These are phyloP conservation scores for Siderastrea radians DNA, from an alignment of 92 coral and sea anemone genomes.

Conservation along the genomic window DNA sequence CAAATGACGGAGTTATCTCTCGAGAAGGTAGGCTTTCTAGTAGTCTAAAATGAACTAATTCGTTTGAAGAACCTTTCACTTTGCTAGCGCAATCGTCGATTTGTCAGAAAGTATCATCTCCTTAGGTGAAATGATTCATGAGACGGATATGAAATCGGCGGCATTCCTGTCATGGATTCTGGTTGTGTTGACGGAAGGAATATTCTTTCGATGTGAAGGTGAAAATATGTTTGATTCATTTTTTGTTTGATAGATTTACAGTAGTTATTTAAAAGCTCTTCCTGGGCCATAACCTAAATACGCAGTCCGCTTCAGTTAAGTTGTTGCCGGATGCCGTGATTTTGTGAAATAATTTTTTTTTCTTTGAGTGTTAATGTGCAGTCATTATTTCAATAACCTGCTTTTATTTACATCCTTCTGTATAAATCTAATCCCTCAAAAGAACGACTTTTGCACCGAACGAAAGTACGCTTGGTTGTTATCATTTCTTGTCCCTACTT, in stretches of 20 bases:
- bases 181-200: constrained; percentile 17
- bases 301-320: background rate
- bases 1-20: constrained; percentile 4
- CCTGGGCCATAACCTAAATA: no score
- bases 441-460: background rate
- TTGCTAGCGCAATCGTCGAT: background rate
- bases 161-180: constrained; percentile 1
- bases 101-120: background rate
- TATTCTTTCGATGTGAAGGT: constrained; percentile 28
- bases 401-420: background rate
- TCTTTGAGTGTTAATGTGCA: background rate
- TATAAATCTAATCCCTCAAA: background rate
- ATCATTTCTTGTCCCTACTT: background rate
- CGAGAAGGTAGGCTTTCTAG: background rate
- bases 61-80: background rate
- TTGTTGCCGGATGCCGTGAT: background rate
- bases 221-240: background rate
- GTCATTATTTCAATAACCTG: background rate
- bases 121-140: background rate
- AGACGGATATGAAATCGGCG: background rate
- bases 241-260: background rate
- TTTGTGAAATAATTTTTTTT: background rate
- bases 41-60: background rate
- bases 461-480: background rate
- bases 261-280: background rate